Conservation (phyloP, 2,888 invertebrate genomes). For the Hedya salicella region DNA sequence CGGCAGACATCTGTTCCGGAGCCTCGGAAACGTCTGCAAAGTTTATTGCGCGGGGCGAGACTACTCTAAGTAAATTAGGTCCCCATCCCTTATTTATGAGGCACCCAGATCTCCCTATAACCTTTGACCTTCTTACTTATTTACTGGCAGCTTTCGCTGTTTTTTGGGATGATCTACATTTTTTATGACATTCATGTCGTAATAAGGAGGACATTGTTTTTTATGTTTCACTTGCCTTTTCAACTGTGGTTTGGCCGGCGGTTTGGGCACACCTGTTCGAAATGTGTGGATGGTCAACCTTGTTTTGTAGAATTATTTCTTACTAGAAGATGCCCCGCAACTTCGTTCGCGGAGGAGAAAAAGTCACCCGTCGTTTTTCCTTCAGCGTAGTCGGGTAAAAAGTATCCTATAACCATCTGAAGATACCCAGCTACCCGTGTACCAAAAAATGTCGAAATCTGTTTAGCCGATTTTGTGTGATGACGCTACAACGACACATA, state of each 20-base stretch:
- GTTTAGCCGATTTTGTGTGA: too few relatives aligned
- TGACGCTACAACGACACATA: too few relatives aligned
- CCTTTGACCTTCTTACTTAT: slow-evolving; percentile 38
- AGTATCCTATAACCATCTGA: too few relatives aligned
- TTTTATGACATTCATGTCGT: slow-evolving; percentile 11
- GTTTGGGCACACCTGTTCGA: background rate
- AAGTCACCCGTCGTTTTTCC: too few relatives aligned
- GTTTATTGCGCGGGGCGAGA: slow-evolving; percentile 19
- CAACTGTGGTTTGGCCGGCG: background rate
- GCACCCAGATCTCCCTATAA: slow-evolving; percentile 17
- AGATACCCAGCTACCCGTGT: too few relatives aligned
- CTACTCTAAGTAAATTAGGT: slow-evolving; percentile 33
- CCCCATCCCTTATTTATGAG: slow-evolving; percentile 35
- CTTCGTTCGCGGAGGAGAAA: too few relatives aligned
- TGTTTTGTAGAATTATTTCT: too few relatives aligned
- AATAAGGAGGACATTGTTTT: background rate
- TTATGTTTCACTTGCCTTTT: background rate
- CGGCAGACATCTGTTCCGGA: slow-evolving; percentile 24
- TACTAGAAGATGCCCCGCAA: too few relatives aligned
- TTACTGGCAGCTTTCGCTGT: slow-evolving; percentile 13
- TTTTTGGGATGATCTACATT: slow-evolving; percentile 1
- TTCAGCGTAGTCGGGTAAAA: too few relatives aligned
- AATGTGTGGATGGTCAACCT: background rate
- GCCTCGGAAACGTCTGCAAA: slow-evolving; percentile 20
- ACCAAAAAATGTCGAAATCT: too few relatives aligned